phyloP scores from a whole-genome alignment of 1,140 invertebrate genomes.

The Theocolax elegans region DNA sequence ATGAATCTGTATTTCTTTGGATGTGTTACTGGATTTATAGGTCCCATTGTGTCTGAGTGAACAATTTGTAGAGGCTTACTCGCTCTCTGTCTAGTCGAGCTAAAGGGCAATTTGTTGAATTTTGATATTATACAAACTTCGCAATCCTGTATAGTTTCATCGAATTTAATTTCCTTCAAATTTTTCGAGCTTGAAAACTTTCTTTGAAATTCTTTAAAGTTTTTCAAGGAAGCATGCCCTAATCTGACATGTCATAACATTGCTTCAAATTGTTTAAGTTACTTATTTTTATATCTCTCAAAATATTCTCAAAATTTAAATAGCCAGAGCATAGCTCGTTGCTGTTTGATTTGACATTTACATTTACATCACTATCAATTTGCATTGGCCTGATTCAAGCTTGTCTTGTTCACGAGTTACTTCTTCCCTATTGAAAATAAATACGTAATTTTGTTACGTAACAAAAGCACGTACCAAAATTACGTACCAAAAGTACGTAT shows the following conservation, averaged over 20 bases:
- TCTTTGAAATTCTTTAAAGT: background rate
- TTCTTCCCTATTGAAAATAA: too few relatives aligned
- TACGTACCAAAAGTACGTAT: too few relatives aligned
- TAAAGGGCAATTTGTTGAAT: conserved; percentile 13
- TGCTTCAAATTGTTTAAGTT: too few relatives aligned
- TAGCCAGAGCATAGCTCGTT: background rate
- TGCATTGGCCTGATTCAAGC: background rate
- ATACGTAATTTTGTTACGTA: too few relatives aligned
- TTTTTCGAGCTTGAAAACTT: background rate
- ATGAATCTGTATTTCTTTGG: too few relatives aligned
- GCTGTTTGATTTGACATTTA: background rate
- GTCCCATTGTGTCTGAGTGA: too few relatives aligned
- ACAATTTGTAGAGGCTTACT: conserved; percentile 3
- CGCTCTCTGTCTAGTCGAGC: background rate
- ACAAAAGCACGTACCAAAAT: too few relatives aligned
- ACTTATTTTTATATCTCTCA: background rate
- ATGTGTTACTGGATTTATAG: conserved; percentile 1
- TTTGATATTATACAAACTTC: conserved; percentile 13
- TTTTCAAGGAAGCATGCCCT: background rate
- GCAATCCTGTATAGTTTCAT: conserved; percentile 33
- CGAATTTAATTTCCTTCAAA: background rate
- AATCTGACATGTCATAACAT: conserved; percentile 7
- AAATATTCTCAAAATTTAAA: too few relatives aligned
- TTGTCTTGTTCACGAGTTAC: too few relatives aligned
- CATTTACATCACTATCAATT: background rate